phyloP scores from a whole-genome alignment of 2,797 vertebrate genomes.

The Sardinella longiceps region DNA sequence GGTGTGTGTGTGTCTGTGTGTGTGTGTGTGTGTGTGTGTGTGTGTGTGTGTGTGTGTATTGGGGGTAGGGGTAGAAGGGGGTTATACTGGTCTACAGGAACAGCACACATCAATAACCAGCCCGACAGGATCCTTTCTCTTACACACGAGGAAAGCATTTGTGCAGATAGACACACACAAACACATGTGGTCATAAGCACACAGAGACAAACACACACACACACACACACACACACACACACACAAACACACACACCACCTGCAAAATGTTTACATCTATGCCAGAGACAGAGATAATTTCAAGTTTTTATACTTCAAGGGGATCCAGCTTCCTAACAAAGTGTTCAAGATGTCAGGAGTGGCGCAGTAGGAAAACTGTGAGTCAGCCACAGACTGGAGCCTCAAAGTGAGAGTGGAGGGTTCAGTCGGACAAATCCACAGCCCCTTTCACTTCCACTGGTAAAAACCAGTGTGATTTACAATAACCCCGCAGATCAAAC shows the following conservation, averaged over 20 bases:
- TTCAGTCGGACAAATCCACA: neutral
- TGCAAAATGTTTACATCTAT: neutral
- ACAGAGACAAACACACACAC: neutral
- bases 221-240: neutral
- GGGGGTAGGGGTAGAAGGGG: neutral
- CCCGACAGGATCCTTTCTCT: constrained; percentile 33
- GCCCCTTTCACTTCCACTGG: neutral
- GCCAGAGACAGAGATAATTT: neutral
- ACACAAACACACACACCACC: neutral
- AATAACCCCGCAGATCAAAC: constrained; percentile 1
- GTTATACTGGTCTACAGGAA: neutral
- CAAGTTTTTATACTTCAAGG: neutral
- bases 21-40: neutral
- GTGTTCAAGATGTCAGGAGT: neutral
- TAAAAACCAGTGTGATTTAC: constrained; percentile 1
- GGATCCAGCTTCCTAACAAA: neutral
- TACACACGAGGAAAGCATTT: constrained; percentile 39
- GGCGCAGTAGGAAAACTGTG: neutral
- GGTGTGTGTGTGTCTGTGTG: neutral
- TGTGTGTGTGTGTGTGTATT: neutral
- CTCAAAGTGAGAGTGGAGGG: neutral
- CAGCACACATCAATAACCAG: constrained; percentile 42
- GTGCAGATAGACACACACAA: constrained; percentile 9
- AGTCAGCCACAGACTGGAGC: neutral
- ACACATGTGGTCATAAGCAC: neutral